Conservation (phyloP, 2,113 vertebrate species). For the Aix galericulata region DNA sequence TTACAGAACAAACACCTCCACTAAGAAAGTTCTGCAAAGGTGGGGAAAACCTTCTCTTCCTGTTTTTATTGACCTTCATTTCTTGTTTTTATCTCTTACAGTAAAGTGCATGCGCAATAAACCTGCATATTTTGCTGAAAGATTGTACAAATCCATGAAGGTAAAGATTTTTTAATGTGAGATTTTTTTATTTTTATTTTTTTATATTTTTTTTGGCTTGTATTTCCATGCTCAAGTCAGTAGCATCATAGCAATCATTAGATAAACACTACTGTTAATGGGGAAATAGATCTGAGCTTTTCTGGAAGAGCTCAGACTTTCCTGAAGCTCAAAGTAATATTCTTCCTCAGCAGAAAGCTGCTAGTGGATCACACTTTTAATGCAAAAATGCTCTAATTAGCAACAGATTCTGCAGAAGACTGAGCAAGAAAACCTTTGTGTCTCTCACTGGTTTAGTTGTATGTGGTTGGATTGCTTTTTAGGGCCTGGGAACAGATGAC, state of each 20-base stretch:
- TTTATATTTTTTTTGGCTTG: not conserved
- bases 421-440: not conserved
- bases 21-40: not conserved
- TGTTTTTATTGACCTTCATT: not conserved
- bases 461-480: not conserved
- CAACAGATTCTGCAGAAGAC: not conserved
- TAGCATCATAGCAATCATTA: not conserved
- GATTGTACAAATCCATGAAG: conserved; percentile 97
- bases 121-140: conserved; percentile 91
- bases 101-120: conserved; percentile 88
- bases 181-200: accelerated
- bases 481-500: conserved; percentile 95
- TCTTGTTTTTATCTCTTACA: conserved; percentile 64
- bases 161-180: conserved; percentile 72
- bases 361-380: not conserved
- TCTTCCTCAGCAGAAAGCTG: not conserved
- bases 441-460: not conserved
- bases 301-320: not conserved
- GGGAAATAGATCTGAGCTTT: not conserved
- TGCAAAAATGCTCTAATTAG: not conserved
- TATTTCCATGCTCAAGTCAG: not conserved
- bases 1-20: not conserved
- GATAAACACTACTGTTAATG: not conserved
- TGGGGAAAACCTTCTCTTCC: not conserved
- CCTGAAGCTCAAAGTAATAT: not conserved